Conservation (phyloP, 2,888 invertebrate species). For the Orthonychiurus folsomi region DNA sequence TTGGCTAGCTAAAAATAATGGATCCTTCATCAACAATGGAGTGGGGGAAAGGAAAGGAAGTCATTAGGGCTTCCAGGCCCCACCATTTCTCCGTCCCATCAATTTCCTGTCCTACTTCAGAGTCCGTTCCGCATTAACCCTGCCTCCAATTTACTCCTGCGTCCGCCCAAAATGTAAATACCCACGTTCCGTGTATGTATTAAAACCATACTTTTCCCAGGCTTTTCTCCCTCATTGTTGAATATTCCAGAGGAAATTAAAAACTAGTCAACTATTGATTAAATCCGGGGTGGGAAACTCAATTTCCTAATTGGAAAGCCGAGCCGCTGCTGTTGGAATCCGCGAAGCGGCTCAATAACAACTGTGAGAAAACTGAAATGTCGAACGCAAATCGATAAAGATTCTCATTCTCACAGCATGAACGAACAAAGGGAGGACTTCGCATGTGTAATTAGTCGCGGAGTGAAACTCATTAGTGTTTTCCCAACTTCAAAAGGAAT, state of each 20-base stretch:
- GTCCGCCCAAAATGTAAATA: too few relatives aligned
- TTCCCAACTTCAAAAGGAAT: neutral
- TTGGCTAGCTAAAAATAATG: too few relatives aligned
- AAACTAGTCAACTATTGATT: neutral
- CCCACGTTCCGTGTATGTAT: too few relatives aligned
- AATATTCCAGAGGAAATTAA: neutral
- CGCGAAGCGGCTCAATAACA: too few relatives aligned
- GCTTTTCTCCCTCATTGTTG: neutral
- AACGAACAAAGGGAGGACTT: neutral
- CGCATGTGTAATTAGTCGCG: neutral
- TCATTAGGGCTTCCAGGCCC: neutral
- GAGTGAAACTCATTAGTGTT: neutral
- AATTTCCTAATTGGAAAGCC: too few relatives aligned
- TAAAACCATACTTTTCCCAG: neutral
- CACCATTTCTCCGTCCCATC: neutral
- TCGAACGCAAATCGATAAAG: too few relatives aligned
- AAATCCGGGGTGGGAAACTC: too few relatives aligned
- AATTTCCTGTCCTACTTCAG: neutral
- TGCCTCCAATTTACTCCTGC: neutral
- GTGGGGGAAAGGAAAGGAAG: neutral
- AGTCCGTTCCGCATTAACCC: neutral
- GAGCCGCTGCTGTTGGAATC: too few relatives aligned
- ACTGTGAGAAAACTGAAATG: too few relatives aligned
- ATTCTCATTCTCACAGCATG: too few relatives aligned
- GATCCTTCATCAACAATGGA: too few relatives aligned